Percentiles rank a stretch among this genome's conserved stretches.
phyloP scores from a whole-genome alignment of 2,797 vertebrate species.

The Petrocephalus sullivani region DNA sequence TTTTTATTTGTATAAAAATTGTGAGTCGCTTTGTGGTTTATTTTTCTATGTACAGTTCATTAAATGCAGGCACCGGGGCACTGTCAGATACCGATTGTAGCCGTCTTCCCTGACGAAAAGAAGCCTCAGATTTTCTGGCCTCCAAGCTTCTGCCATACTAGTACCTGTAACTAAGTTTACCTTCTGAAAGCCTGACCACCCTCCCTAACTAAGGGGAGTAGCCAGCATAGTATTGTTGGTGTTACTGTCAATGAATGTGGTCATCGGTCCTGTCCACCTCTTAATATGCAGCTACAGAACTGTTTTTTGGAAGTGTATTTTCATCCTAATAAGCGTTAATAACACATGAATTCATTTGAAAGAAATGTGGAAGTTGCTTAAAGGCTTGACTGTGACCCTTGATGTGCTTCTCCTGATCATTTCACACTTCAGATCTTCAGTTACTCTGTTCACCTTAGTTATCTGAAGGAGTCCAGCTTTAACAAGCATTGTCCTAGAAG shows the following conservation, averaged over 20 bases:
- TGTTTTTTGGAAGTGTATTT: slow-evolving; percentile 47
- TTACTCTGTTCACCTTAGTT: background rate
- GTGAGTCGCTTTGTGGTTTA: slow-evolving; percentile 75
- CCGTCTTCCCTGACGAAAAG: slow-evolving; percentile 51
- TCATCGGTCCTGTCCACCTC: slow-evolving; percentile 53
- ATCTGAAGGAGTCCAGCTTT: background rate
- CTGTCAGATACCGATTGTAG: slow-evolving; percentile 60
- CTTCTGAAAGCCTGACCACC: background rate
- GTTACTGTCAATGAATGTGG: slow-evolving; percentile 38
- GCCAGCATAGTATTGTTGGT: background rate
- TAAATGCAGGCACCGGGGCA: slow-evolving; percentile 65
- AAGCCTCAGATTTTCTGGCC: background rate
- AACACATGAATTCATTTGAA: slow-evolving; percentile 36
- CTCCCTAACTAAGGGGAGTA: background rate
- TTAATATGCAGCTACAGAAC: slow-evolving; percentile 55
- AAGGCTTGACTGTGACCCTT: slow-evolving; percentile 28
- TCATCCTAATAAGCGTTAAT: slow-evolving; percentile 34
- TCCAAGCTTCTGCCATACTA: background rate
- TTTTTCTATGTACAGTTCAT: slow-evolving; percentile 69
- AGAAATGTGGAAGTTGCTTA: slow-evolving; percentile 37
- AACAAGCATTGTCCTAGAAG: background rate
- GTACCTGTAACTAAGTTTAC: background rate
- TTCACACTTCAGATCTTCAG: background rate
- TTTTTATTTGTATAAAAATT: slow-evolving; percentile 83
- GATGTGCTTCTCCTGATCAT: background rate